Percentiles rank a stretch among this genome's conserved stretches.
These are phyloP conservation scores for Phalanger gymnotis DNA, from an alignment of 2,797 vertebrate genomes.

Conservation along the genomic window DNA sequence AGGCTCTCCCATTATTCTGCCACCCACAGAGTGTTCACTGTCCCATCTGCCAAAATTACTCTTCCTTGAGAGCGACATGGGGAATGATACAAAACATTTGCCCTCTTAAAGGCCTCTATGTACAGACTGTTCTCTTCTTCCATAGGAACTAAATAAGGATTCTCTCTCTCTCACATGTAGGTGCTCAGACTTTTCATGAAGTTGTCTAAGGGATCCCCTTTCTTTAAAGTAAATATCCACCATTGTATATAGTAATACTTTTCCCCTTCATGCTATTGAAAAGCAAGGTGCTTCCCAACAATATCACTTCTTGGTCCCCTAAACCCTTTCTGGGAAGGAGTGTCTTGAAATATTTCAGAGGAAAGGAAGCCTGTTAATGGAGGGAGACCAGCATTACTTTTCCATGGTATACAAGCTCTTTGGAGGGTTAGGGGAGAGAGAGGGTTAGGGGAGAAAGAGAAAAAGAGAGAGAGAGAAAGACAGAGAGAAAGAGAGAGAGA, in stretches of 20 bases:
- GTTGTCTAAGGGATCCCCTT: no score
- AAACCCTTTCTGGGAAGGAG: no score
- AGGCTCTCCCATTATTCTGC: not conserved
- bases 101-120: not conserved
- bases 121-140: not conserved
- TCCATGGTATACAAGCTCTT: no score
- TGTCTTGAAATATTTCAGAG: no score
- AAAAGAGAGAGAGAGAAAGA: not conserved
- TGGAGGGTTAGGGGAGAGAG: not conserved
- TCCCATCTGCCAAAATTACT: not conserved
- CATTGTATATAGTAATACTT: no score
- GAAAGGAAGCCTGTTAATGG: no score
- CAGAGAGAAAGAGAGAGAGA: not conserved
- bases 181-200: no score
- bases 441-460: not conserved
- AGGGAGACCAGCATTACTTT: no score
- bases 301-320: no score
- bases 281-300: no score
- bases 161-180: not conserved
- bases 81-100: not conserved
- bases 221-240: no score
- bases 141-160: not conserved
- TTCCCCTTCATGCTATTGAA: no score
- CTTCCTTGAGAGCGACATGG: not conserved
- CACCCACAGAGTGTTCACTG: not conserved